Evolutionary conservation across 2,888 invertebrate species (phyloP), one percentile per base, ranked within the genome.

Genomic region (Rhingia campestris): DNA sequence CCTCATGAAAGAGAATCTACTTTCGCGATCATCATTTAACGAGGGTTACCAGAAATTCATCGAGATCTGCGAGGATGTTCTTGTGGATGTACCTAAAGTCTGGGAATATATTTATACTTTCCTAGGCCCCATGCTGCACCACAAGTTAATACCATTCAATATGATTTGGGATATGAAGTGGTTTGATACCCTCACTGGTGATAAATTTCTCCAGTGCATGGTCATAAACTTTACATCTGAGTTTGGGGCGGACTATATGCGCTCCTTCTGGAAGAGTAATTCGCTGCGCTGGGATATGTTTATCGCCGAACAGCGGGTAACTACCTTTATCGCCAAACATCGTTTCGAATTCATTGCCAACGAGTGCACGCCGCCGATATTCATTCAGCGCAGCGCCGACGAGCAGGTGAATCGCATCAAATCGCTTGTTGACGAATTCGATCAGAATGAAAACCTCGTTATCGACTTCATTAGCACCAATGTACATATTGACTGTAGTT

Each of bases 391-490:
- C 74, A 66, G 6, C 86, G 86, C 53, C 86, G 86, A 75, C 10
- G 88, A 90, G 39, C 88, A 90, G 74, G 88, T 90, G 80, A 87
- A 89, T 43, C 88, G 90, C 6, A 89, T 90, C 39, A 87, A 89
- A 72, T 86, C 87, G 74, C 86, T 90, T 72, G 77, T 90, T 63
- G 87, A 86, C 6, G 70, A 87, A 63, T 87, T 87, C 56, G 88
- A 77, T 66, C 86, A 86, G 12, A 87, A 66, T 49, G 67, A 89
- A 54, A 89, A 90, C 82, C 87, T 89, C 86, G 90, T 90, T 66
- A 90, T 90, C 61, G 90, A 90, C 64, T 90, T 90, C 74, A 90
- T 90, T 6, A 90, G 87, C 70, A 91, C 91, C 12, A 91, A 90
- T 88, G 90, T 90, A 86, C 82, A 88, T 87, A 89, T 90, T 73